Evolutionary conservation across 2,888 invertebrate genomes (phyloP).

Genomic region (Tanypteryx hageni): DNA sequence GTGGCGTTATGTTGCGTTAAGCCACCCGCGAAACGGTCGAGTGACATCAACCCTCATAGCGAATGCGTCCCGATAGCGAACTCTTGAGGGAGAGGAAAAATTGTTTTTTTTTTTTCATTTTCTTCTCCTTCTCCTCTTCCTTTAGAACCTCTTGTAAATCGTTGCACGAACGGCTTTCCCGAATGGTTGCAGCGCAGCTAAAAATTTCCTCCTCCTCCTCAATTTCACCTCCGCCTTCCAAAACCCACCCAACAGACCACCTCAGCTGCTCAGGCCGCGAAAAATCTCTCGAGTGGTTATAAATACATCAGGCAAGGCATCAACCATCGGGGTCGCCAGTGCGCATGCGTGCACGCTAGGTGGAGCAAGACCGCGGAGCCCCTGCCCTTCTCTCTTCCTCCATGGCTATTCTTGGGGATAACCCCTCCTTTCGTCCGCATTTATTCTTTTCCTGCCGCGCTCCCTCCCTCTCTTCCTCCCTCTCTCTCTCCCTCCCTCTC

Average conservation of each 20-base stretch:
- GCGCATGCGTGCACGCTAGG: conserved; percentile 44
- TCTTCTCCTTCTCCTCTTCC: neutral
- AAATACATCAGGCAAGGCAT: conserved; percentile 61
- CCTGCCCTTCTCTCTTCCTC: neutral
- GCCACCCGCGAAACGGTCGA: neutral
- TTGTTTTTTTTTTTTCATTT: neutral
- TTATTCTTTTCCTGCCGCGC: neutral
- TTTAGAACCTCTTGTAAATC: neutral
- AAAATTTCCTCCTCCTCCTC: neutral
- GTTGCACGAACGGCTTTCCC: neutral
- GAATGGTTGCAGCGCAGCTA: neutral
- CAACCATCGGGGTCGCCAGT: conserved; percentile 11
- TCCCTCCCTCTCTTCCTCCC: neutral
- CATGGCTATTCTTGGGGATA: conserved; percentile 23
- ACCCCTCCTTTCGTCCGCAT: neutral
- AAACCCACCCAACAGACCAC: conserved; percentile 45
- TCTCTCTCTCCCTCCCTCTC: neutral
- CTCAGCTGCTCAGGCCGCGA: conserved; percentile 46
- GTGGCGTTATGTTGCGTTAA: neutral
- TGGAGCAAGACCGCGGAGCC: conserved; percentile 29
- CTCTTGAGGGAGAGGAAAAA: neutral
- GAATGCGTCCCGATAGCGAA: neutral
- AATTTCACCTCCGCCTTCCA: neutral
- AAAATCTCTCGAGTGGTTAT: conserved; percentile 59
- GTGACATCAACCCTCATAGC: neutral